A percentile compares a stretch with the other conserved stretches of the same genome.
Conservation (phyloP, 1,140 invertebrate species). For the Neodiprion virginianus region DNA sequence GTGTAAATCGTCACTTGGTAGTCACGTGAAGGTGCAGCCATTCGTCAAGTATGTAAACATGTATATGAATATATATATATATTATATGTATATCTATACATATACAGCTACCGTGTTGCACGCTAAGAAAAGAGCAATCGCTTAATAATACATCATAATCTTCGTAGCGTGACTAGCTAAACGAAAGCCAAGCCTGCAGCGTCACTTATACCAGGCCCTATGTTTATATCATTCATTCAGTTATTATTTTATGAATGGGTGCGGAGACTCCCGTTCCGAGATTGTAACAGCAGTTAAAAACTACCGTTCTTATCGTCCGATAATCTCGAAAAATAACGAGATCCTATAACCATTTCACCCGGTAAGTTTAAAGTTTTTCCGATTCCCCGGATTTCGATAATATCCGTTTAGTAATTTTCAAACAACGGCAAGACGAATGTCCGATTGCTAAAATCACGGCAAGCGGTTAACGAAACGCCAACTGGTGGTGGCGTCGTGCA, state of each 20-base stretch:
- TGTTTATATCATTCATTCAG: background rate
- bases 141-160: slow-evolving; percentile 55
- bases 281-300: no score
- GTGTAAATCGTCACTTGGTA: background rate
- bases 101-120: background rate
- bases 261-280: background rate
- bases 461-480: no score
- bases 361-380: no score
- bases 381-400: no score
- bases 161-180: slow-evolving; percentile 47
- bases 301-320: no score
- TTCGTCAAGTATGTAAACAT: background rate
- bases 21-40: background rate
- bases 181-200: background rate
- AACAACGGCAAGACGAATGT: no score
- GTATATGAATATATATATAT: background rate
- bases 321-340: no score
- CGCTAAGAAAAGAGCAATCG: slow-evolving; percentile 42
- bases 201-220: background rate
- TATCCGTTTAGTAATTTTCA: no score
- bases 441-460: no score
- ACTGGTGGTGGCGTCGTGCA: no score
- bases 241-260: background rate
- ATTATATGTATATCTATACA: no score
- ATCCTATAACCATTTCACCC: no score